Evolutionary conservation across 1,140 invertebrate genomes (phyloP).

Genomic region (Drosophila eugracilis): DNA sequence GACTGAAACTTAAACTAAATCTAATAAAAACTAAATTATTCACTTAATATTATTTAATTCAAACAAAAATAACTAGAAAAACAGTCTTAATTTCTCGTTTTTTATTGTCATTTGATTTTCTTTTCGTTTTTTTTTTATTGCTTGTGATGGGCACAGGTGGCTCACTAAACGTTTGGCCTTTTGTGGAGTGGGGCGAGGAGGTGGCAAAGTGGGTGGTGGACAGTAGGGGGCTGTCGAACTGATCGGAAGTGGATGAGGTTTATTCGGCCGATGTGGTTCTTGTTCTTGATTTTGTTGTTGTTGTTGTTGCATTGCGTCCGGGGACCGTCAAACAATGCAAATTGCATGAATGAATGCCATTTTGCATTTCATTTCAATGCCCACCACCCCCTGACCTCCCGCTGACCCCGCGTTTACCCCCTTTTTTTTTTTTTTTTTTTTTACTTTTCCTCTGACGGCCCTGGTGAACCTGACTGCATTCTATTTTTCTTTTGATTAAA

Average conservation of each 20-base stretch:
- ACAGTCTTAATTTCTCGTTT: background rate
- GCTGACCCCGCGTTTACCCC: background rate
- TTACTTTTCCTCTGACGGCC: slow-evolving; percentile 33
- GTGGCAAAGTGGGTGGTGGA: background rate
- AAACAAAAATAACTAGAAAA: no score
- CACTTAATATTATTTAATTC: no score
- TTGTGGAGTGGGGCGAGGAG: background rate
- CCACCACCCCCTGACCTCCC: slow-evolving; percentile 2
- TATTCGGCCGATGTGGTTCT: slow-evolving; percentile 17
- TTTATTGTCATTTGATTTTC: background rate
- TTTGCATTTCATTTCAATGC: slow-evolving; percentile 78
- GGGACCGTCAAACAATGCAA: slow-evolving; percentile 72
- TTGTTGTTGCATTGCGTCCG: slow-evolving; percentile 11
- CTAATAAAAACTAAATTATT: no score
- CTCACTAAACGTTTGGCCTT: slow-evolving; percentile 32
- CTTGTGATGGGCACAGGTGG: slow-evolving; percentile 44
- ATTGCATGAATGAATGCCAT: slow-evolving; percentile 82
- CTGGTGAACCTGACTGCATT: slow-evolving; percentile 60
- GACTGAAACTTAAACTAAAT: no score
- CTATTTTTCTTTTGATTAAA: slow-evolving; percentile 81
- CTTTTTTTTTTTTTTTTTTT: slow-evolving; percentile 21
- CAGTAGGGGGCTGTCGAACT: slow-evolving; percentile 2
- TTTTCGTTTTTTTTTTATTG: slow-evolving; percentile 21
- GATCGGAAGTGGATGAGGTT: slow-evolving; percentile 36
- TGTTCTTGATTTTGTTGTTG: background rate